These are phyloP conservation scores for Saxicola maurus DNA, from an alignment of 2,797 vertebrate genomes.

Conservation along the genomic window DNA sequence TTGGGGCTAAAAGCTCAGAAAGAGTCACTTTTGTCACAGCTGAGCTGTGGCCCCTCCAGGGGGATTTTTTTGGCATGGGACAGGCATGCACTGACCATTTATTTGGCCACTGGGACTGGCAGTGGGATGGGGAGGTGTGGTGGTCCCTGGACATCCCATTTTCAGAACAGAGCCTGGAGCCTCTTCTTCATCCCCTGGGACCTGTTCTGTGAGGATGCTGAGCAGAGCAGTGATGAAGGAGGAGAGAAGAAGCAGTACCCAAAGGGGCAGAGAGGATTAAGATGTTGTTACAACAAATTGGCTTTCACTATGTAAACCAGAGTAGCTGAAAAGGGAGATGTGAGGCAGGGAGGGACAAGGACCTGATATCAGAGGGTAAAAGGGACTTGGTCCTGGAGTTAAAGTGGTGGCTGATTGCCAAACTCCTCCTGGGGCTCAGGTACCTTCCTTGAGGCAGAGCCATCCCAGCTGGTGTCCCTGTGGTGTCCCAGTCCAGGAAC, in stretches of 20 bases:
- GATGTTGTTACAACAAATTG: background rate
- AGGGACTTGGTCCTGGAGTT: background rate
- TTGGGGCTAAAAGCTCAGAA: background rate
- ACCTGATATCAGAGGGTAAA: background rate
- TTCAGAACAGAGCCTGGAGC: background rate
- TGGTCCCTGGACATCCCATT: background rate
- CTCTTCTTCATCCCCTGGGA: background rate
- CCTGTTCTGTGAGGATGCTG: accelerated
- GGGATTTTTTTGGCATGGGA: background rate
- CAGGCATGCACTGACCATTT: background rate
- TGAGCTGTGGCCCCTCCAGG: background rate
- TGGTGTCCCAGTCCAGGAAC: background rate
- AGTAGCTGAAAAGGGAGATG: background rate
- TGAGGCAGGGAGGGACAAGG: background rate
- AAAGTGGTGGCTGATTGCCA: accelerated
- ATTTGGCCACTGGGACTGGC: background rate
- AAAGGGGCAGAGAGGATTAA: background rate
- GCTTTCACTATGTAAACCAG: background rate
- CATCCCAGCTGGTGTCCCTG: background rate
- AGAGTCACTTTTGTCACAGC: background rate
- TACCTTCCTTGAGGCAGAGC: background rate
- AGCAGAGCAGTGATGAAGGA: background rate
- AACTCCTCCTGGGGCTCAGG: background rate
- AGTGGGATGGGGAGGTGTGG: background rate
- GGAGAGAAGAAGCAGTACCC: background rate